Percentiles rank a stretch among this genome's conserved stretches.
These are phyloP conservation scores for Mastomys coucha DNA, from an alignment of 2,113 vertebrate genomes.

Conservation along the genomic window DNA sequence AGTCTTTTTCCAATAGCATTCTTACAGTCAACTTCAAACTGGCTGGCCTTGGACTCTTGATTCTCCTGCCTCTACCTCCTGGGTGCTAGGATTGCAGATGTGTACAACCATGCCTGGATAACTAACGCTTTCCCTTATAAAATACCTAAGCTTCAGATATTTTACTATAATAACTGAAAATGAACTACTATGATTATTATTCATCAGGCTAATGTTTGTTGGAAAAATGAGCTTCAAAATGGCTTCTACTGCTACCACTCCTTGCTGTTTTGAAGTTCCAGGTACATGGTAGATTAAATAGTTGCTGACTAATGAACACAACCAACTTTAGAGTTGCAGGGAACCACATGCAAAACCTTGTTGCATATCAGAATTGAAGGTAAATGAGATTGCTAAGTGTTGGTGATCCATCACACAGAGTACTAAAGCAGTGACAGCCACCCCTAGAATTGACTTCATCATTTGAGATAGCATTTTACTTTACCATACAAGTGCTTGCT, in stretches of 20 bases:
- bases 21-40: not conserved
- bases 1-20: not conserved
- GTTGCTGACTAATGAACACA: not conserved
- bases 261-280: not conserved
- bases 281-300: not conserved
- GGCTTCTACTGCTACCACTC: not conserved
- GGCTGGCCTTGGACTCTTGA: not conserved
- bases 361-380: not conserved
- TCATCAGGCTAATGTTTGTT: not conserved
- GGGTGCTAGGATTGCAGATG: not conserved
- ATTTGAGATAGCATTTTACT: slow-evolving; percentile 9
- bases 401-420: not conserved
- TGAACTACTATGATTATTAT: not conserved
- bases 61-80: not conserved
- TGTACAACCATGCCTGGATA: not conserved
- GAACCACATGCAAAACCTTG: not conserved
- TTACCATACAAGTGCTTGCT: not conserved
- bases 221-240: not conserved
- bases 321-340: not conserved
- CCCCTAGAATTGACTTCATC: not conserved
- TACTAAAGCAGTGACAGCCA: not conserved
- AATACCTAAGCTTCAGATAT: not conserved
- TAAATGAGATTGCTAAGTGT: not conserved
- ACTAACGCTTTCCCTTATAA: not conserved
- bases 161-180: not conserved